Conservation (phyloP, 1,140 invertebrate species). For the Procambarus virginalis region DNA sequence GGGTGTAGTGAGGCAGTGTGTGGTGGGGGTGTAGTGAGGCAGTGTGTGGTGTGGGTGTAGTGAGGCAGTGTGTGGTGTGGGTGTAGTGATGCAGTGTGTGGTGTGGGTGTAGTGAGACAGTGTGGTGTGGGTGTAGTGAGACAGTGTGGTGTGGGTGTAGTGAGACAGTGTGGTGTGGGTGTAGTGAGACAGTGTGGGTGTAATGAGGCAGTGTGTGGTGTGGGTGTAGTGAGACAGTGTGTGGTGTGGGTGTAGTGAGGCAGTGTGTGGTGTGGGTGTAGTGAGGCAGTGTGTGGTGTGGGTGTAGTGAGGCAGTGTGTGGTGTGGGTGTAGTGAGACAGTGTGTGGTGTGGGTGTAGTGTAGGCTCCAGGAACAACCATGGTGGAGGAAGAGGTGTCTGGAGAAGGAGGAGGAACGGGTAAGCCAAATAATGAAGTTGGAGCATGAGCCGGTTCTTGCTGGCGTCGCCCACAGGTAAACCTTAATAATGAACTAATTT, state of each 20-base stretch:
- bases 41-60: neutral
- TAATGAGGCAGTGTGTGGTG: neutral
- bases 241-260: neutral
- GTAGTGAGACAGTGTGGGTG: neutral
- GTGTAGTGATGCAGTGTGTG: neutral
- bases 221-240: neutral
- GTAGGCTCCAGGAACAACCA: neutral
- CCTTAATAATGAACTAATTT: constrained; percentile 61
- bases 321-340: neutral
- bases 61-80: neutral
- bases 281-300: neutral
- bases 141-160: neutral
- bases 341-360: neutral
- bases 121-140: neutral
- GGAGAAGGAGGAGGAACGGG: neutral
- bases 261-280: neutral
- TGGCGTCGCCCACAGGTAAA: constrained; percentile 39
- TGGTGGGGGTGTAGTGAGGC: neutral
- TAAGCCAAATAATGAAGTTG: neutral
- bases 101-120: too few relatives aligned
- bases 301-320: neutral
- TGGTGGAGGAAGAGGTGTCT: too few relatives aligned
- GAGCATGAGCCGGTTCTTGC: neutral
- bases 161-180: neutral
- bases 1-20: neutral